A percentile compares a stretch with the other conserved stretches of the same genome.
Evolutionary conservation across 2,888 invertebrate species (phyloP).

Genomic region (Erpobdella octoculata): DNA sequence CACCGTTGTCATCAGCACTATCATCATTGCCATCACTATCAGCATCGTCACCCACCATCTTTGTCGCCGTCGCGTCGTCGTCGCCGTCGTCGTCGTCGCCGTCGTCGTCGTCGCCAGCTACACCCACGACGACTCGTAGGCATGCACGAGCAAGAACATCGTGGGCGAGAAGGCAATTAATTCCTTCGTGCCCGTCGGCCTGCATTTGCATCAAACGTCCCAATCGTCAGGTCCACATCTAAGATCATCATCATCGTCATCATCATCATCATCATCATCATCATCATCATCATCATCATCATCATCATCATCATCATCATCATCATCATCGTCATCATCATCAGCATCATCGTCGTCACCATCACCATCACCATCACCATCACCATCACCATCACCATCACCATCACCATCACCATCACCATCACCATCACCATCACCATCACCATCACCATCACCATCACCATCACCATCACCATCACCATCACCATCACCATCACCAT

Average conservation of each 20-base stretch:
- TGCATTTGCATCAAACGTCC: background rate
- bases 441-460: background rate
- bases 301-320: background rate
- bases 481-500: slow-evolving; percentile 2
- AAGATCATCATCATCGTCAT: slow-evolving; percentile 1
- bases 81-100: too few relatives aligned
- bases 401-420: background rate
- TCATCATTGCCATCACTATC: too few relatives aligned
- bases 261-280: slow-evolving; percentile 6
- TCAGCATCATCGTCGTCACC: too few relatives aligned
- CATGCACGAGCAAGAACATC: too few relatives aligned
- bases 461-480: background rate
- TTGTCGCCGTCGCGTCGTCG: too few relatives aligned
- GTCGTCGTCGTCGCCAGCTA: too few relatives aligned
- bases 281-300: slow-evolving; percentile 9
- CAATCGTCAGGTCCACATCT: background rate
- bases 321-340: too few relatives aligned
- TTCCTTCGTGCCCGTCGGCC: background rate
- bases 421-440: background rate
- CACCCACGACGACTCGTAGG: too few relatives aligned
- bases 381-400: background rate
- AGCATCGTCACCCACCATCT: too few relatives aligned
- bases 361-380: background rate
- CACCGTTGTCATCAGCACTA: background rate
- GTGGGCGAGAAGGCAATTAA: too few relatives aligned